phyloP scores from a whole-genome alignment of 2,888 invertebrate genomes.

The Apocheima hispidaria region DNA sequence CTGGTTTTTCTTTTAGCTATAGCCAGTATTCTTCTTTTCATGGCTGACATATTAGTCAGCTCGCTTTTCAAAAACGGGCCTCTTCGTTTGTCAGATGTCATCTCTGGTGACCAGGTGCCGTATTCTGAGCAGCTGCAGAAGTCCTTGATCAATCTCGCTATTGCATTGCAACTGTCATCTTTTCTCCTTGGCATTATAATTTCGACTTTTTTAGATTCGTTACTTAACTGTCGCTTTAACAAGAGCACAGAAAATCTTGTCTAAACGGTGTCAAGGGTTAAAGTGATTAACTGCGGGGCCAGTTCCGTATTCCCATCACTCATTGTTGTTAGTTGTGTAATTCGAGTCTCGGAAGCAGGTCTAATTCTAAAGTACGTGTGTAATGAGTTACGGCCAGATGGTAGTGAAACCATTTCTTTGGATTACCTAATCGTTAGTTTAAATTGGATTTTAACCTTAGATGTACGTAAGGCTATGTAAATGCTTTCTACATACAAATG shows the following conservation, averaged over 20 bases:
- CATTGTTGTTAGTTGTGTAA: slow-evolving; percentile 61
- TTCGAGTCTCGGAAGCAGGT: slow-evolving; percentile 50
- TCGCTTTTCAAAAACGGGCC: slow-evolving; percentile 79
- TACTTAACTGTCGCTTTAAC: slow-evolving; percentile 76
- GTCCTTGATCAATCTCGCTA: slow-evolving; percentile 79
- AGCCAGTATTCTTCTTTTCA: slow-evolving; percentile 76
- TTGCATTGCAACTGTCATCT: slow-evolving; percentile 77
- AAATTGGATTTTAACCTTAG: slow-evolving; percentile 2
- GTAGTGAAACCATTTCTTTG: slow-evolving; percentile 25
- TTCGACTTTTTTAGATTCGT: slow-evolving; percentile 48
- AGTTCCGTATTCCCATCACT: slow-evolving; percentile 57
- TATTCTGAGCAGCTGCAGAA: slow-evolving; percentile 83
- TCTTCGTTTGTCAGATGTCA: slow-evolving; percentile 74
- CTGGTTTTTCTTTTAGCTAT: slow-evolving; percentile 73
- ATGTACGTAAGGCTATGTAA: not conserved
- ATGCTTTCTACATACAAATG: not conserved
- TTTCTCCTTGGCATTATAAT: slow-evolving; percentile 75
- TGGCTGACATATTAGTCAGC: slow-evolving; percentile 80
- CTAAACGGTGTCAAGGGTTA: slow-evolving; percentile 59
- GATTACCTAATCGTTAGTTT: slow-evolving; percentile 13
- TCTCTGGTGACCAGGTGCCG: slow-evolving; percentile 83
- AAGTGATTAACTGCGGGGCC: slow-evolving; percentile 28
- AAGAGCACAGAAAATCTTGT: slow-evolving; percentile 74
- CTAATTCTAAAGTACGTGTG: slow-evolving; percentile 48
- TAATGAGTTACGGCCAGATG: slow-evolving; percentile 41